phyloP scores from a whole-genome alignment of 2,888 invertebrate genomes.

The Nomada goodeniana region DNA sequence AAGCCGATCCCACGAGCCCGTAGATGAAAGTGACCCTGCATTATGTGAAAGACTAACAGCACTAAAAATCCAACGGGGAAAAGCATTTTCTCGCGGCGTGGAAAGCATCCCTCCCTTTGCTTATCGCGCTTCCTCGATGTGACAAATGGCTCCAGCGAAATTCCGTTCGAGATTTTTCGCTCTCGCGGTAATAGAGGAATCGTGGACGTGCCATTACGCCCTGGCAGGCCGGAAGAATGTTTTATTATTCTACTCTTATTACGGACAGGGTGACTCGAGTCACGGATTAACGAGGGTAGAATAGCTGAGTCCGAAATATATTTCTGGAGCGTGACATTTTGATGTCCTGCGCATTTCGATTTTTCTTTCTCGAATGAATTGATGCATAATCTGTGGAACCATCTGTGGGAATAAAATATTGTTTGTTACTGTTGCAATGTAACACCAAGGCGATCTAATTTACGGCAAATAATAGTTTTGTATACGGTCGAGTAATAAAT shows the following conservation, averaged over 20 bases:
- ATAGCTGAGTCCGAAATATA: no score
- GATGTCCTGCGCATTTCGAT: no score
- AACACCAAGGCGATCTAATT: no score
- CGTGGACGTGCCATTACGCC: not conserved
- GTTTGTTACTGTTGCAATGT: no score
- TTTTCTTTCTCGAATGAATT: no score
- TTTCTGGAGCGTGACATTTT: no score
- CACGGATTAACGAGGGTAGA: no score
- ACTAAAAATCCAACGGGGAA: slow-evolving; percentile 37
- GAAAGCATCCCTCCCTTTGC: slow-evolving; percentile 16
- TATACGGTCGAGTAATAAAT: not conserved
- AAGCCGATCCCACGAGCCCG: slow-evolving; percentile 57
- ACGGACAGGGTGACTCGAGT: not conserved
- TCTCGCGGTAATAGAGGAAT: not conserved
- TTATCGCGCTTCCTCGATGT: slow-evolving; percentile 21
- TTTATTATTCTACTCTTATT: not conserved
- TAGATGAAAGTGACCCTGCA: slow-evolving; percentile 55
- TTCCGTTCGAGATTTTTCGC: not conserved
- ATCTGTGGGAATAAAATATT: no score
- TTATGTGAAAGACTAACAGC: slow-evolving; percentile 58
- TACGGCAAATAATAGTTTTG: not conserved
- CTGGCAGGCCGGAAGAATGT: not conserved
- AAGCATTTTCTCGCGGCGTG: slow-evolving; percentile 35
- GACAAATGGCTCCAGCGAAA: slow-evolving; percentile 11
- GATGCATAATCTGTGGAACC: no score